A percentile compares a stretch with the other conserved stretches of the same genome.
These are phyloP conservation scores for Cnemophilus loriae DNA, from an alignment of 2,113 vertebrate genomes.

Conservation along the genomic window DNA sequence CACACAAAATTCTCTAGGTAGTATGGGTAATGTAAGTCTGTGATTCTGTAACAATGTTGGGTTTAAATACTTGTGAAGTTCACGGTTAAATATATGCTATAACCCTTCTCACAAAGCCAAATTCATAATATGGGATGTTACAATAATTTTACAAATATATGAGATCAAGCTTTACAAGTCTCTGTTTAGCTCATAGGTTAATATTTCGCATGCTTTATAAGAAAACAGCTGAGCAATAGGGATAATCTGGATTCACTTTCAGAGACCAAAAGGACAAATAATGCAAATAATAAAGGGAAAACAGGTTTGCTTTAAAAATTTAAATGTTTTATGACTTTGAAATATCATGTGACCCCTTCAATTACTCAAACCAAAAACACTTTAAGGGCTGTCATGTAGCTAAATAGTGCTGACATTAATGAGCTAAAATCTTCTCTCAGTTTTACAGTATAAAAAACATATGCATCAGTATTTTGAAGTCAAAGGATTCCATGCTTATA, in stretches of 20 bases:
- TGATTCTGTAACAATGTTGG: background rate
- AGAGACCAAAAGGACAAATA: constrained; percentile 1
- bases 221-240: background rate
- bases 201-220: background rate
- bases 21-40: background rate
- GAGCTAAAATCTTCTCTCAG: constrained; percentile 14
- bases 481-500: constrained; percentile 11
- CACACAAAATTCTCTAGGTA: background rate
- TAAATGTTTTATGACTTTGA: constrained; percentile 8
- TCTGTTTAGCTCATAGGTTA: background rate
- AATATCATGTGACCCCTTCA: background rate
- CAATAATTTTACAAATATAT: background rate
- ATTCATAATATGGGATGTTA: background rate
- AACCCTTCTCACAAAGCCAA: background rate
- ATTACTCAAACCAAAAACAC: constrained; percentile 3
- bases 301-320: constrained; percentile 7
- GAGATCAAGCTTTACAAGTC: background rate
- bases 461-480: constrained; percentile 50
- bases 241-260: background rate
- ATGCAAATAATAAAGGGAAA: constrained; percentile 4
- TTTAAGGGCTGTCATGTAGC: background rate
- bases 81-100: background rate
- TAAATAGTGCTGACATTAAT: constrained; percentile 21
- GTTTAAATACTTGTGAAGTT: background rate
- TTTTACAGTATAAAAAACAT: constrained; percentile 60